Evolutionary conservation across 2,113 vertebrate genomes (phyloP).

Genomic region (Cottus gobio): DNA sequence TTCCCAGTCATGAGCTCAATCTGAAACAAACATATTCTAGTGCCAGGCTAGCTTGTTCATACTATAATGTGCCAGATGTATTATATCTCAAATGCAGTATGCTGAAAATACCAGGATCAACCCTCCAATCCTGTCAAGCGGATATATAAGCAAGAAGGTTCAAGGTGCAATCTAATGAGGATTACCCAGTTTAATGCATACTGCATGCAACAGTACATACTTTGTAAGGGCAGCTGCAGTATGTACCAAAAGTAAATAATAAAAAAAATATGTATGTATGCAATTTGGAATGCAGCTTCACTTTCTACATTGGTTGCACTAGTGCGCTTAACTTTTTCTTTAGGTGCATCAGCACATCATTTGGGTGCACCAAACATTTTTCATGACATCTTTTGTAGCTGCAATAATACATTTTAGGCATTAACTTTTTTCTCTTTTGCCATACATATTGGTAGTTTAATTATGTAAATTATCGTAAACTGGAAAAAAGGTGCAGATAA

Average conservation of each 20-base stretch:
- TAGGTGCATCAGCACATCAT: no score
- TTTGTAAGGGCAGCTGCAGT: not conserved
- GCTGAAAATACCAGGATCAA: not conserved
- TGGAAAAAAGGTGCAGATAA: not conserved
- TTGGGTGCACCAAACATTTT: no score
- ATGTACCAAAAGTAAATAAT: not conserved
- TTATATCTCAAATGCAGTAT: not conserved
- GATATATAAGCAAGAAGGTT: not conserved
- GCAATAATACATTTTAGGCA: no score
- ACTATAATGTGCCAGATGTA: not conserved
- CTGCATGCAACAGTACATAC: not conserved
- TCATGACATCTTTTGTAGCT: no score
- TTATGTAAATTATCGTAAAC: not conserved
- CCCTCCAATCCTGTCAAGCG: not conserved
- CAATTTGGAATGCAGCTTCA: not conserved
- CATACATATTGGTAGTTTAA: not conserved
- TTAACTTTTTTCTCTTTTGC: not conserved
- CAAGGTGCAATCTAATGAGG: not conserved
- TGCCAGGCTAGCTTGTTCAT: not conserved
- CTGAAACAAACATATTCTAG: constrained; percentile 25
- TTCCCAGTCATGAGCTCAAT: constrained; percentile 59
- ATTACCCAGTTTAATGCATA: not conserved
- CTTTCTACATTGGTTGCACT: not conserved
- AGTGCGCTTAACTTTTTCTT: no score
- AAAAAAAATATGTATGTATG: not conserved